These are phyloP conservation scores for Diadophis punctatus DNA, from an alignment of 2,113 vertebrate species.

Conservation along the genomic window DNA sequence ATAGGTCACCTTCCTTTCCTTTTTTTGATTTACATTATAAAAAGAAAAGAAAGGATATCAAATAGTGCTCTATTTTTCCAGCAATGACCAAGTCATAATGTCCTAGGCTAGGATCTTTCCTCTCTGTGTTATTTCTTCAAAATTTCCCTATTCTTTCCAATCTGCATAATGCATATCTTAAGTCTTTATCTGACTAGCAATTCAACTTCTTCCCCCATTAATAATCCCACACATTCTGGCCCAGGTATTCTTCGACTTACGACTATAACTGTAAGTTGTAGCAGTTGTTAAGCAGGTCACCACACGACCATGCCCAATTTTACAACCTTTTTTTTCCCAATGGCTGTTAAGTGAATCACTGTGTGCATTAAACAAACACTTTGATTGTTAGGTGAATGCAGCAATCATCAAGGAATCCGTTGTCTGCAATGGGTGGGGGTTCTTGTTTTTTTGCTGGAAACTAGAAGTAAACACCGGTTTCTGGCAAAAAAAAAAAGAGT, in stretches of 20 bases:
- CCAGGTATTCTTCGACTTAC: neutral
- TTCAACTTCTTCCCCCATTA: neutral
- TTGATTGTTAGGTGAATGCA: neutral
- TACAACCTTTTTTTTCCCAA: neutral
- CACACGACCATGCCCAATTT: neutral
- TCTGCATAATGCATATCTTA: neutral
- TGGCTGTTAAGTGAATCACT: neutral
- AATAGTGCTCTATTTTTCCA: neutral
- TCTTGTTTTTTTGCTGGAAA: neutral
- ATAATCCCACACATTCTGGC: neutral
- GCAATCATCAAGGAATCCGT: neutral
- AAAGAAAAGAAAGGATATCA: neutral
- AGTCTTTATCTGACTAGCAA: neutral
- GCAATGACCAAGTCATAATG: neutral
- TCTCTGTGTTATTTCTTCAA: neutral
- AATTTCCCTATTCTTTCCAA: neutral
- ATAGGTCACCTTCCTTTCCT: neutral
- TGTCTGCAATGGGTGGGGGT: neutral
- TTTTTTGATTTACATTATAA: neutral
- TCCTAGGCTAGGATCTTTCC: neutral
- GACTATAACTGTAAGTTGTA: neutral
- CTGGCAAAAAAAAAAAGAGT: neutral
- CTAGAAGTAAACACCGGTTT: neutral
- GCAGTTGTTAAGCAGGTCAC: neutral
- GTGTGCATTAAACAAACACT: neutral